Conservation (phyloP, 2,797 vertebrate species). For the Chloroceryle amazona region DNA sequence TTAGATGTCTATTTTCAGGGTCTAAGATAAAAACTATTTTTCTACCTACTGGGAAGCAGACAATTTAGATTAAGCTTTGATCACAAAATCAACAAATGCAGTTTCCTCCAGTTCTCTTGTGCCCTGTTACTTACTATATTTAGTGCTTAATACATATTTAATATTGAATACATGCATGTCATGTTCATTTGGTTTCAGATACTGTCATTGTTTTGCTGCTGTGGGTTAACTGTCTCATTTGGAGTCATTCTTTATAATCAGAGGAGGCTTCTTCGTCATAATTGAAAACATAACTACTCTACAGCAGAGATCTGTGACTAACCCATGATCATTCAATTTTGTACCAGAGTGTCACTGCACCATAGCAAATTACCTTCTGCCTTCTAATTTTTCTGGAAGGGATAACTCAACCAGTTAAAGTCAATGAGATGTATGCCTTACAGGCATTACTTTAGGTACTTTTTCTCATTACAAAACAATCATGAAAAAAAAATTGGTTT, state of each 20-base stretch:
- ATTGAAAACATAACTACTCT: neutral
- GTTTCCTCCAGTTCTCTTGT: neutral
- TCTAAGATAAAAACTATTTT: neutral
- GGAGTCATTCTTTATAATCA: neutral
- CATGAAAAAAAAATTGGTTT: neutral
- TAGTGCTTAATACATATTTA: neutral
- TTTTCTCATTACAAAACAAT: neutral
- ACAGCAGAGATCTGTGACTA: neutral
- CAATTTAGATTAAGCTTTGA: neutral
- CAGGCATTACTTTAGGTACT: neutral
- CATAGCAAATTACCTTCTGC: neutral
- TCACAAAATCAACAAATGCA: neutral
- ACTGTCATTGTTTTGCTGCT: neutral
- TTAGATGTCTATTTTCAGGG: neutral
- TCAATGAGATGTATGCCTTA: neutral
- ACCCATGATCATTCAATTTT: neutral
- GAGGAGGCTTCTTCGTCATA: neutral
- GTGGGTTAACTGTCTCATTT: neutral
- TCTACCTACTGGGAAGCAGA: neutral
- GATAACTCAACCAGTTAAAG: neutral
- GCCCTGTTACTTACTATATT: neutral
- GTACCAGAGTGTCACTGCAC: neutral
- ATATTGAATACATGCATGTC: neutral
- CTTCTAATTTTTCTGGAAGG: constrained; percentile 10
- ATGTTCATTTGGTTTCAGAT: neutral